Percentiles rank a stretch among this genome's conserved stretches.
phyloP scores from a whole-genome alignment of 1,140 invertebrate genomes.

The Caenorhabditis brenneri region DNA sequence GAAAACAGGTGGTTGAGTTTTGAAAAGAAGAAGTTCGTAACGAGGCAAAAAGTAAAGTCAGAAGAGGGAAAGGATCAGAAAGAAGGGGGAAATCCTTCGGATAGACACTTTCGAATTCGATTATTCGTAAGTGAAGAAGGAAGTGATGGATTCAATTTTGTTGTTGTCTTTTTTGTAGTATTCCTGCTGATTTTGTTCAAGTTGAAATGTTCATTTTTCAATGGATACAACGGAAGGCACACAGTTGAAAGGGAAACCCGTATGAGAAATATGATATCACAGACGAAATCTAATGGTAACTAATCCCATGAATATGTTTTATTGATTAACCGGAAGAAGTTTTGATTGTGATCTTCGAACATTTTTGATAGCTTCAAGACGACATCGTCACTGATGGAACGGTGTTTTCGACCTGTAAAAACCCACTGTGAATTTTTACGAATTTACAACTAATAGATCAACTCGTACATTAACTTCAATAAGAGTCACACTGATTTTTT shows the following conservation, averaged over 20 bases:
- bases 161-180: background rate
- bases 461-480: too few relatives aligned
- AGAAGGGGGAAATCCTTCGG: background rate
- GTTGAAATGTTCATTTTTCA: slow-evolving; percentile 8
- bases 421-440: too few relatives aligned
- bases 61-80: background rate
- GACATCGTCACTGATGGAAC: background rate
- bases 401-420: background rate
- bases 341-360: slow-evolving; percentile 37
- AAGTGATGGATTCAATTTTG: background rate
- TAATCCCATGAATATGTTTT: slow-evolving; percentile 28
- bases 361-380: background rate
- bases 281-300: too few relatives aligned
- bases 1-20: slow-evolving; percentile 2
- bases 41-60: background rate
- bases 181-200: background rate
- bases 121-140: background rate
- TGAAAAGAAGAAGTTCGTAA: background rate
- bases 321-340: slow-evolving; percentile 30
- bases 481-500: too few relatives aligned
- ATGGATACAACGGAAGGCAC: background rate
- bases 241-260: background rate
- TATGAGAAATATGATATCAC: background rate
- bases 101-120: background rate
- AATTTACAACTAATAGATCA: too few relatives aligned